Evolutionary conservation across 2,113 vertebrate species (phyloP).

Genomic region (Triplophysa tibetana): DNA sequence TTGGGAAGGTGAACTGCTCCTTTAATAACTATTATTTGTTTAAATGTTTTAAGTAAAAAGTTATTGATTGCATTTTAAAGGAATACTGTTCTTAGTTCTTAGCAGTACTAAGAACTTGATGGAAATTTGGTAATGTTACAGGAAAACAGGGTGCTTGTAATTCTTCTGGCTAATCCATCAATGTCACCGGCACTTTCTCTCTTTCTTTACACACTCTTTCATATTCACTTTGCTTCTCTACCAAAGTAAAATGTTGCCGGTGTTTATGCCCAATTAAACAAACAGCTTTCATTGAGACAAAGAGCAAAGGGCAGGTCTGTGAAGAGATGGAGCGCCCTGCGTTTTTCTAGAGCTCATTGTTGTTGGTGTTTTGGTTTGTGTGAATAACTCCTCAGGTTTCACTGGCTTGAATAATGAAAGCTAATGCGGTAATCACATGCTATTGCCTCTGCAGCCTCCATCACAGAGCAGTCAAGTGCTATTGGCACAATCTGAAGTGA

Average conservation of each 20-base stretch:
- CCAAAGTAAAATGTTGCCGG: constrained; percentile 38
- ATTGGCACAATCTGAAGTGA: neutral
- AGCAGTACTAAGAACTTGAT: constrained; percentile 1
- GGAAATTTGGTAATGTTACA: constrained; percentile 64
- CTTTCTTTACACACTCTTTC: constrained; percentile 48
- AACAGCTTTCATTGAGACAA: constrained; percentile 65
- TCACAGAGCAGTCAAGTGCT: constrained; percentile 38
- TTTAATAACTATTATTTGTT: no score
- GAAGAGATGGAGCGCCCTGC: constrained; percentile 60
- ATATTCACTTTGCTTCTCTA: constrained; percentile 1
- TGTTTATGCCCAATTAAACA: constrained; percentile 63
- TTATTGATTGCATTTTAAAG: no score
- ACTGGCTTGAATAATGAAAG: constrained; percentile 56
- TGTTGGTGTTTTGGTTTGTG: constrained; percentile 39
- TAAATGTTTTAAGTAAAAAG: no score
- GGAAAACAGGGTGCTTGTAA: constrained; percentile 50
- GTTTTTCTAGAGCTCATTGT: constrained; percentile 46
- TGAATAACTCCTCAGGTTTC: constrained; percentile 46
- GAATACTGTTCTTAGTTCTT: no score
- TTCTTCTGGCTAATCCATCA: constrained; percentile 72
- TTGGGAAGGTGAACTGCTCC: no score
- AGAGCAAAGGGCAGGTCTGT: constrained; percentile 50
- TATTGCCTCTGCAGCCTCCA: constrained; percentile 33
- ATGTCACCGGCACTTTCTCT: constrained; percentile 60
- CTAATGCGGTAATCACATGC: constrained; percentile 55